phyloP scores from a whole-genome alignment of 2,797 vertebrate genomes.

The Zenarchopterus dispar region DNA sequence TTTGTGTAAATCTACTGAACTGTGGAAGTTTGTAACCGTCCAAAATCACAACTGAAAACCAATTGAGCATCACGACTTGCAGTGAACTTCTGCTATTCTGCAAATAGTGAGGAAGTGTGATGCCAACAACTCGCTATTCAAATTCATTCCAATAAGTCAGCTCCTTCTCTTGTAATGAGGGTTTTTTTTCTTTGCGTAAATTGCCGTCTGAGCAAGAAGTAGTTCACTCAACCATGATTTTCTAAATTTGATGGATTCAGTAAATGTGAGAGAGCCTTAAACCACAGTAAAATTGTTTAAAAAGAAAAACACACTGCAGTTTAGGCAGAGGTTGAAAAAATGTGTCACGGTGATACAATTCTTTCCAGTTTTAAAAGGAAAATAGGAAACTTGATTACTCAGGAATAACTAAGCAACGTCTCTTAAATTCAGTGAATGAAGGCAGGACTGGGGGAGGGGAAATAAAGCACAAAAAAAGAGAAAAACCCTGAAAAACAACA shows the following conservation, averaged over 20 bases:
- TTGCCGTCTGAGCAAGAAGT: conserved; percentile 16
- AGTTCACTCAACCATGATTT: conserved; percentile 17
- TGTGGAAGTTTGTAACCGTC: conserved; percentile 24
- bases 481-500: conserved; percentile 38
- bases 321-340: background rate
- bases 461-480: conserved; percentile 19
- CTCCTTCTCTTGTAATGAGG: background rate
- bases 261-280: conserved; percentile 24
- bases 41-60: conserved; percentile 22
- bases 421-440: conserved; percentile 44
- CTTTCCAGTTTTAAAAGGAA: conserved; percentile 6
- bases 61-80: conserved; percentile 21
- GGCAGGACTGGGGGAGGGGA: background rate
- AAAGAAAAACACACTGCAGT: too few relatives aligned
- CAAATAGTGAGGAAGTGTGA: conserved; percentile 47
- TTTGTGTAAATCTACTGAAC: conserved; percentile 31
- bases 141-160: conserved; percentile 46
- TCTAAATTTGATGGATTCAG: conserved; percentile 13
- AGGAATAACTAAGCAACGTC: background rate
- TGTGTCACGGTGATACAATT: conserved; percentile 3
- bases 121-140: conserved; percentile 38
- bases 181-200: conserved; percentile 4
- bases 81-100: conserved; percentile 47
- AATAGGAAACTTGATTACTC: conserved; percentile 20
- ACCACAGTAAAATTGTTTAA: background rate